Evolutionary conservation across 2,113 vertebrate species (phyloP).

Genomic region (Dipodomys merriami): DNA sequence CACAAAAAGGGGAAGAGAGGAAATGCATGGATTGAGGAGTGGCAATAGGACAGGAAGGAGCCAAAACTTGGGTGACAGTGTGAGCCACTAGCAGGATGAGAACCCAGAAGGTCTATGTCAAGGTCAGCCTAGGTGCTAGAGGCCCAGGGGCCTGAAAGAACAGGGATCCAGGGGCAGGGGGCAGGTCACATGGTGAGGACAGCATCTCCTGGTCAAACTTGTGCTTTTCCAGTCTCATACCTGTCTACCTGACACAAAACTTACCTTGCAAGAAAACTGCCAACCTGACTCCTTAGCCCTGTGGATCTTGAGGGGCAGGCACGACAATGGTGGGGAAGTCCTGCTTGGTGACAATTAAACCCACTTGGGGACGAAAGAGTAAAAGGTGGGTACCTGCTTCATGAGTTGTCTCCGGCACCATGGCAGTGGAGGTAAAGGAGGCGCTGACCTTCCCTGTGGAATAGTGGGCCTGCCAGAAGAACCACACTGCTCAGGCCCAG

Average conservation of each 20-base stretch:
- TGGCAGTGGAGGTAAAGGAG: constrained; percentile 98
- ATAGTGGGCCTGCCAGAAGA: constrained; percentile 93
- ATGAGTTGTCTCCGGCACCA: constrained; percentile 94
- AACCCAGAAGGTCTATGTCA: not conserved
- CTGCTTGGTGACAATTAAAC: rapidly evolving
- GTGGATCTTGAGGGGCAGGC: not conserved
- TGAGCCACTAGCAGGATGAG: not conserved
- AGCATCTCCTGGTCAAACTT: too few species aligned
- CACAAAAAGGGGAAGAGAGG: too few species aligned
- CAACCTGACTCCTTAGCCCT: not conserved
- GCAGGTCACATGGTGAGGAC: rapidly evolving
- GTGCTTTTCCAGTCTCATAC: not conserved
- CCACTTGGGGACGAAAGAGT: rapidly evolving
- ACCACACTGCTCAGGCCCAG: not conserved
- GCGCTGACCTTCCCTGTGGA: constrained; percentile 97
- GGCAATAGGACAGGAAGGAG: not conserved
- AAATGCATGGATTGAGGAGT: not conserved
- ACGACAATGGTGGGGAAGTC: rapidly evolving
- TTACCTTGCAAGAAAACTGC: not conserved
- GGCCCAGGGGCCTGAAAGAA: not conserved
- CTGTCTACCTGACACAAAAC: not conserved
- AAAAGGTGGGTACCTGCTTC: constrained; percentile 90
- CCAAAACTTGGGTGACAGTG: not conserved
- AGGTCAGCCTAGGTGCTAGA: not conserved
- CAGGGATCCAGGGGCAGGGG: rapidly evolving